Evolutionary conservation across 2,888 invertebrate genomes (phyloP), one percentile per base, ranked within the genome.

Genomic region (Salticus scenicus): DNA sequence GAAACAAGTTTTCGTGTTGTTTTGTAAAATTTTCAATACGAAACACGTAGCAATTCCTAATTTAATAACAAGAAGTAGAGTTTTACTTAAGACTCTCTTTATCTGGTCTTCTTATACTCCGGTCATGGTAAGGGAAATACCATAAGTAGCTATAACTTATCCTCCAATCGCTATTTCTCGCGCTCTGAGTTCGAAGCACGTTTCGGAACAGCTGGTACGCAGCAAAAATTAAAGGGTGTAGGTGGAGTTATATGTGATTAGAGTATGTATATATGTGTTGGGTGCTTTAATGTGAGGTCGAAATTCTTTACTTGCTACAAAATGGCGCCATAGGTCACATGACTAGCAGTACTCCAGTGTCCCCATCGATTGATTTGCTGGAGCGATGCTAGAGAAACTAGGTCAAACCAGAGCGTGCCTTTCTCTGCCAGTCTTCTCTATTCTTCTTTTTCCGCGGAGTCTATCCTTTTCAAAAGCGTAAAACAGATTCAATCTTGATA

Each of bases 241-340:
- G 42, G 42, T 47, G 42, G 57, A 57, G 57, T 57, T 24, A 1
- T 57, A 57, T 57, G 41, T 28, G 71, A 72, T 79, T 72, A 47
- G 72, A 64, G 64, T 79, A 79, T 79, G 42, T 69, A 80, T 67
- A 67, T 64, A 74, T 51, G 28, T 20, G 47, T 41, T 14, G 30
- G 69, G n/a, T 70, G 80, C 30, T 81, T 75, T 70, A 81, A 63
- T 72, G 27, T 30, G 20, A 69, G 70, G 81, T 66, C 70, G 71
- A 71, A 76, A 75, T 74, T 47, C 31, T 72, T 76, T 76, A 64
- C 66, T 70, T 72, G 73, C 67, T 77, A 84, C 77, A 84, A 84
- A 76, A 77, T 77, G 73, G 83, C 83, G 77, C 72, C 47, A 77
- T 76, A 77, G 83, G 83, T 84, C 83, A 84, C 83, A 72, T 84